Evolutionary conservation across 2,888 invertebrate genomes (phyloP).

Genomic region (Drosophila barbarae): DNA sequence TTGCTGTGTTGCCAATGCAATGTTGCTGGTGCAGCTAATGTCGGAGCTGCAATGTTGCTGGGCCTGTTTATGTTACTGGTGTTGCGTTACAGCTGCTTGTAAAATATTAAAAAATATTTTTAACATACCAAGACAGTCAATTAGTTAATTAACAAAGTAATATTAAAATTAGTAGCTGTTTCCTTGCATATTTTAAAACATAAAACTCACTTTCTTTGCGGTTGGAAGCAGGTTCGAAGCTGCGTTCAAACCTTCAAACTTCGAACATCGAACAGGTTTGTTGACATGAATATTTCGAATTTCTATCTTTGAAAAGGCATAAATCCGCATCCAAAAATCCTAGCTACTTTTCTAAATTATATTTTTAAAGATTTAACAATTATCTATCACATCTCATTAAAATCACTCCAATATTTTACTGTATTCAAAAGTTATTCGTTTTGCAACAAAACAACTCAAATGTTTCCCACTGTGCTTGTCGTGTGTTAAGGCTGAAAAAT

Average conservation of each 20-base stretch:
- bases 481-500: conserved; percentile 8
- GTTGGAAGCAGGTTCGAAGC: background rate
- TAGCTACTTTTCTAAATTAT: no score
- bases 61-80: background rate
- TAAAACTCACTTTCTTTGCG: conserved; percentile 2
- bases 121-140: background rate
- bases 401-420: background rate
- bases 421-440: background rate
- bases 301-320: background rate
- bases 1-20: background rate
- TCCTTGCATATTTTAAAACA: background rate
- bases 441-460: background rate
- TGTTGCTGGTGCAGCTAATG: conserved; percentile 8
- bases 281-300: background rate
- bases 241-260: background rate
- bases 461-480: background rate
- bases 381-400: background rate
- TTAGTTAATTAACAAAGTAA: fast-evolving
- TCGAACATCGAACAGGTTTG: conserved; percentile 7
- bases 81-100: conserved; percentile 1
- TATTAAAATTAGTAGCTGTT: background rate
- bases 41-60: conserved; percentile 8
- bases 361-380: background rate
- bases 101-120: background rate
- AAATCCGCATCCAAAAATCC: background rate